Conservation (phyloP, 2,113 vertebrate species). For the Grallaria varia region DNA sequence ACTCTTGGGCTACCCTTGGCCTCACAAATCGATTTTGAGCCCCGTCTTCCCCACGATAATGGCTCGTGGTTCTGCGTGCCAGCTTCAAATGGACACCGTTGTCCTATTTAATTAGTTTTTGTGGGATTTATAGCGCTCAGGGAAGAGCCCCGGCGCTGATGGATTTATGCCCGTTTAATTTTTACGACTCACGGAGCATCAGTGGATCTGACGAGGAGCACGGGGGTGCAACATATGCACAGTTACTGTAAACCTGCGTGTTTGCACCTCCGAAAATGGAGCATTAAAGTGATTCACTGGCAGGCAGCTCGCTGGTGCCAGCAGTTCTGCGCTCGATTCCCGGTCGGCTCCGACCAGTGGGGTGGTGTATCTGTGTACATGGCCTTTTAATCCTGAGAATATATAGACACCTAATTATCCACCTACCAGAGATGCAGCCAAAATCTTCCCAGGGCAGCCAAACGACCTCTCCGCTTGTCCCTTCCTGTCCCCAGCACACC, state of each 20-base stretch:
- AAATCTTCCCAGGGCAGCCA: neutral
- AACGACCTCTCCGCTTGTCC: rapidly evolving
- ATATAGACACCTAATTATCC: neutral
- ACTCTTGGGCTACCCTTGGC: neutral
- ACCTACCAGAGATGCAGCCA: neutral
- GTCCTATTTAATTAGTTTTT: conserved; percentile 59
- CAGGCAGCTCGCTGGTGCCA: neutral
- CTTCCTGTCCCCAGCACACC: rapidly evolving
- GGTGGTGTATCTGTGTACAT: rapidly evolving
- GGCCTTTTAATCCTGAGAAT: neutral
- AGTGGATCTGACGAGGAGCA: neutral
- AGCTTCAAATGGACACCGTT: conserved; percentile 51
- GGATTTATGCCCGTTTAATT: conserved; percentile 59
- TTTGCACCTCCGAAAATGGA: neutral
- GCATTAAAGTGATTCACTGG: conserved; percentile 1
- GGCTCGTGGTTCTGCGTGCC: neutral
- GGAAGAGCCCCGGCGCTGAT: conserved; percentile 29
- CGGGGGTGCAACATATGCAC: conserved; percentile 35
- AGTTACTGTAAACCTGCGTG: neutral
- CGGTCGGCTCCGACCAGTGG: rapidly evolving
- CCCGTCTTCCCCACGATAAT: neutral
- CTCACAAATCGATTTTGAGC: neutral
- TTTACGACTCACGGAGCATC: neutral
- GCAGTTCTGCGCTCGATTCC: neutral
- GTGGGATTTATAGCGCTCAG: neutral